These are phyloP conservation scores for Leptarthrus brevirostris DNA, from an alignment of 2,888 invertebrate genomes.

Conservation along the genomic window DNA sequence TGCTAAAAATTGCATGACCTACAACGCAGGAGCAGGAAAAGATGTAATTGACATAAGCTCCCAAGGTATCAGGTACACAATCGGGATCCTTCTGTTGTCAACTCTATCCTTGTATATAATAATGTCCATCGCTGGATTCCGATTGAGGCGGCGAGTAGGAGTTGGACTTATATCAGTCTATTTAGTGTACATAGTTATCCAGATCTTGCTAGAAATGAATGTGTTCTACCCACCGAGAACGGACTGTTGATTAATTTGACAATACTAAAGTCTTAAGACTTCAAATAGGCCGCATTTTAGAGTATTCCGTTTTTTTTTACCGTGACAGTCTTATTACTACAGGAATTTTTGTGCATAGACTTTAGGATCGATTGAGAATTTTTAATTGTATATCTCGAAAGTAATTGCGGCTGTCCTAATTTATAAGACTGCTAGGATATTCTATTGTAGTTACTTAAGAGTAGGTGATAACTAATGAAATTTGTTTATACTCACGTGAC, in stretches of 20 bases:
- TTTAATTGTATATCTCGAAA: background rate
- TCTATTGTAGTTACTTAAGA: background rate
- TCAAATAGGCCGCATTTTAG: no score
- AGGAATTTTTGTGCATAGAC: no score
- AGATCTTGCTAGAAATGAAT: conserved; percentile 83
- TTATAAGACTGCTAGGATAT: background rate
- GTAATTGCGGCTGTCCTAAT: background rate
- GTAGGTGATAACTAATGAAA: background rate
- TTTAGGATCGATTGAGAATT: background rate
- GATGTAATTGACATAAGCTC: conserved; percentile 76
- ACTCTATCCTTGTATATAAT: conserved; percentile 77
- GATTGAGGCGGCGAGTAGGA: conserved; percentile 78
- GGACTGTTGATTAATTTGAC: background rate
- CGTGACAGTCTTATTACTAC: no score
- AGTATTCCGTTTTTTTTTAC: no score
- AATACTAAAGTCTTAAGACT: no score
- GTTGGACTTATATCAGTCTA: conserved; percentile 75
- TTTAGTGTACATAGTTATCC: conserved; percentile 76
- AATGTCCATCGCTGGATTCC: conserved; percentile 77
- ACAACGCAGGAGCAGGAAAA: conserved; percentile 63
- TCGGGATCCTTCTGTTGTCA: conserved; percentile 80
- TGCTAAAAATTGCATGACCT: conserved; percentile 75
- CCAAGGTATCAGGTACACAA: conserved; percentile 83
- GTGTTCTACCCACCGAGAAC: conserved; percentile 69
- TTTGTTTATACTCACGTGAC: background rate